Evolutionary conservation across 2,113 vertebrate species (phyloP).

Genomic region (Psephotus haematonotus): DNA sequence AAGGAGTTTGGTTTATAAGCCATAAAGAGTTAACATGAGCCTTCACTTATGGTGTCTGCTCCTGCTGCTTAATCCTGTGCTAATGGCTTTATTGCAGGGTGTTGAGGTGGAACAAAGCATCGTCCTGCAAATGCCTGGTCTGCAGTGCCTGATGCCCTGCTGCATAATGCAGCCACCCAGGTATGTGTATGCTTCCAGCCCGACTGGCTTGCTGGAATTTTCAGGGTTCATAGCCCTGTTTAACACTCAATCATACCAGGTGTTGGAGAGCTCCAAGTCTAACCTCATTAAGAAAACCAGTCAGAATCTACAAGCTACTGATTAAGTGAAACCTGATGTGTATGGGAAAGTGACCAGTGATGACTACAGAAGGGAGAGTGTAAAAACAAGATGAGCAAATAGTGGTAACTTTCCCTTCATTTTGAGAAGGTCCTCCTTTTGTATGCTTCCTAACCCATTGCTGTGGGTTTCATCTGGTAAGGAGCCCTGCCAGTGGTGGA

Average conservation of each 20-base stretch:
- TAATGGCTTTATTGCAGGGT: neutral
- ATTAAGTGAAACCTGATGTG: neutral
- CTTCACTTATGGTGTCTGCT: neutral
- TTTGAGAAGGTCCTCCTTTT: neutral
- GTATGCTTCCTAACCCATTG: neutral
- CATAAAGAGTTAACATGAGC: neutral
- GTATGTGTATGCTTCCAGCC: neutral
- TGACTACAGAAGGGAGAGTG: neutral
- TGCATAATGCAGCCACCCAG: accelerated
- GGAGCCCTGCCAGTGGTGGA: neutral
- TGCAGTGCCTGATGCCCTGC: neutral
- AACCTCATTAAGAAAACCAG: neutral
- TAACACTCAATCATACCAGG: neutral
- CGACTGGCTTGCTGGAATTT: neutral
- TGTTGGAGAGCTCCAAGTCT: neutral
- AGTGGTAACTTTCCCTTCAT: neutral
- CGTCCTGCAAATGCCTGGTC: accelerated
- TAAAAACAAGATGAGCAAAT: neutral
- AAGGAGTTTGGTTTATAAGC: neutral
- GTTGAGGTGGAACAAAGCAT: neutral
- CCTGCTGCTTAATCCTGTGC: neutral
- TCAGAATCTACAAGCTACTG: neutral
- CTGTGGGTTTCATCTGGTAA: neutral
- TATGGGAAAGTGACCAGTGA: accelerated
- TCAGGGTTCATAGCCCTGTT: accelerated